These are phyloP conservation scores for Uloborus plumipes DNA, from an alignment of 2,888 invertebrate species.

Conservation along the genomic window DNA sequence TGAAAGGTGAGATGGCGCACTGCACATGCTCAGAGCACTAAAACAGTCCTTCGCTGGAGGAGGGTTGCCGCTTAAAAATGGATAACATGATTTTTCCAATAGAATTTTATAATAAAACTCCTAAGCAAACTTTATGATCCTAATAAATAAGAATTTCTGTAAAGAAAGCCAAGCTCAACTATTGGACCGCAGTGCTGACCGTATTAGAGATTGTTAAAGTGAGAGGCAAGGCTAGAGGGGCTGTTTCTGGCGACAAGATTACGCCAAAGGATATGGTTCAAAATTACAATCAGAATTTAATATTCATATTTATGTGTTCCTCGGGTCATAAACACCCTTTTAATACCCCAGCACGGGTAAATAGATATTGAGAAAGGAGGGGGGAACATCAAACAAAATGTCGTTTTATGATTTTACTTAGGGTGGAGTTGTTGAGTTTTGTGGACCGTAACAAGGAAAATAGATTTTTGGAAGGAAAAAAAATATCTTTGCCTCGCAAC, in stretches of 20 bases:
- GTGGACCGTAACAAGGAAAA: background rate
- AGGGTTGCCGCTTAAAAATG: slow-evolving; percentile 57
- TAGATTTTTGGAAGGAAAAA: background rate
- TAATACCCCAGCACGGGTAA: slow-evolving; percentile 58
- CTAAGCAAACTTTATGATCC: slow-evolving; percentile 62
- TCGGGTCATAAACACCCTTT: slow-evolving; percentile 60
- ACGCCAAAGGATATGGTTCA: slow-evolving; percentile 58
- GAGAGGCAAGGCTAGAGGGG: slow-evolving; percentile 2
- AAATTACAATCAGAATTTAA: slow-evolving; percentile 63
- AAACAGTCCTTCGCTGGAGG: slow-evolving; percentile 19
- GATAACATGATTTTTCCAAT: slow-evolving; percentile 64
- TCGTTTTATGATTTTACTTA: slow-evolving; percentile 49
- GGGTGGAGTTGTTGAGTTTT: slow-evolving; percentile 1
- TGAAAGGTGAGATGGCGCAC: slow-evolving; percentile 25
- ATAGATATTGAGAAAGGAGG: slow-evolving; percentile 51
- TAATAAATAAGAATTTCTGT: slow-evolving; percentile 61
- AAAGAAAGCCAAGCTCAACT: slow-evolving; percentile 49
- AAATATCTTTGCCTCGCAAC: no score
- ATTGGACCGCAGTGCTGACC: slow-evolving; percentile 43
- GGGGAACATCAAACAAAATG: slow-evolving; percentile 55
- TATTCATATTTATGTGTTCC: slow-evolving; percentile 63
- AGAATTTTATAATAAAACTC: slow-evolving; percentile 64
- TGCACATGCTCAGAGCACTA: slow-evolving; percentile 59
- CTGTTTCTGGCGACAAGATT: slow-evolving; percentile 53
- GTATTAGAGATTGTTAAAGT: slow-evolving; percentile 25